Conservation (phyloP, 2,888 invertebrate genomes). For the Diaprepes abbreviatus region DNA sequence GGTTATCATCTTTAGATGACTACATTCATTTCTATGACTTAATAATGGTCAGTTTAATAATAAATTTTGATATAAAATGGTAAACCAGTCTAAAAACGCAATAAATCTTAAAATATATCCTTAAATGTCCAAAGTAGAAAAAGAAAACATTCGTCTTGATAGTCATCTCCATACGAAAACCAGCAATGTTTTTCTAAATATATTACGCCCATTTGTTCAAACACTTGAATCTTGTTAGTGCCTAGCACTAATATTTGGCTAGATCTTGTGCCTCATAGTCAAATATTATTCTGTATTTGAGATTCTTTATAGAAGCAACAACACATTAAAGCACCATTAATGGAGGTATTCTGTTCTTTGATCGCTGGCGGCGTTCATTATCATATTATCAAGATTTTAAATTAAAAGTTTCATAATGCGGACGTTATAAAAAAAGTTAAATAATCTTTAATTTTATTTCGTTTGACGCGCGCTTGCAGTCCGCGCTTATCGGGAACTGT, state of each 20-base stretch:
- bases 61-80: no score
- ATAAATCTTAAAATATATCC: neutral
- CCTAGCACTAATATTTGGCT: conserved; percentile 47
- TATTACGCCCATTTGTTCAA: conserved; percentile 48
- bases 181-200: conserved; percentile 50
- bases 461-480: conserved; percentile 6
- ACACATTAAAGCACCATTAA: conserved; percentile 39
- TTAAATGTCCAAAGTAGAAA: neutral
- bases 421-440: conserved; percentile 17
- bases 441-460: conserved; percentile 12
- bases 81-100: no score
- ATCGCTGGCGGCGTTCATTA: conserved; percentile 31
- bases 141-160: conserved; percentile 8
- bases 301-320: conserved; percentile 33
- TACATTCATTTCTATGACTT: no score
- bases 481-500: conserved; percentile 12
- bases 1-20: no score
- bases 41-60: no score
- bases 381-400: conserved; percentile 33
- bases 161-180: conserved; percentile 17
- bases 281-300: conserved; percentile 49
- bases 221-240: conserved; percentile 44
- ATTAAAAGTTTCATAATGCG: conserved; percentile 20
- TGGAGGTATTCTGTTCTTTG: conserved; percentile 41
- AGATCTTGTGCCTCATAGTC: conserved; percentile 42